Evolutionary conservation across 2,888 invertebrate genomes (phyloP).

Genomic region (Elgonia sp.): DNA sequence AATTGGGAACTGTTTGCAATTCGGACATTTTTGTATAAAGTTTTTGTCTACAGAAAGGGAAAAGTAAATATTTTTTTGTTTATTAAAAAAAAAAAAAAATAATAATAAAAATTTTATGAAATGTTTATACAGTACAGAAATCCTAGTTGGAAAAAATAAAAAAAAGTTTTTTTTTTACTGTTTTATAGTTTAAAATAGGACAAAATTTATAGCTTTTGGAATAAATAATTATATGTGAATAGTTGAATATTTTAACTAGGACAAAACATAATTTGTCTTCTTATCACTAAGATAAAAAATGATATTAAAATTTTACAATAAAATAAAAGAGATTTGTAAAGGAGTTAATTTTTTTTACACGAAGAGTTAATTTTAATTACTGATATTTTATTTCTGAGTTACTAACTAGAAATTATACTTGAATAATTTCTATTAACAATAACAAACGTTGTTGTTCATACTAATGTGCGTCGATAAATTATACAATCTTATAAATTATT

Average conservation of each 20-base stretch:
- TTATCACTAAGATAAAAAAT: neutral
- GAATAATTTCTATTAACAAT: neutral
- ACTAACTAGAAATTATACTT: neutral
- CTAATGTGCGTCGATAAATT: constrained; percentile 18
- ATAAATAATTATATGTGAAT: neutral
- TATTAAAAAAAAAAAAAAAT: neutral
- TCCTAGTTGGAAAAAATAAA: no score
- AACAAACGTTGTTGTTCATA: neutral
- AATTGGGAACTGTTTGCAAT: no score
- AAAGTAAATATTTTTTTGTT: no score
- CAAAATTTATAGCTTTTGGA: no score
- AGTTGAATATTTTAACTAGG: neutral
- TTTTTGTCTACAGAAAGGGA: no score
- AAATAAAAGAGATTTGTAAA: neutral
- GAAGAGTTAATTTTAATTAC: neutral
- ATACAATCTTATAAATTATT: constrained; percentile 19
- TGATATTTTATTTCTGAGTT: no score
- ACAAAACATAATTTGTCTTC: neutral
- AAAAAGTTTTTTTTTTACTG: no score
- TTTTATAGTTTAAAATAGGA: no score
- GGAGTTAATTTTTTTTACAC: neutral
- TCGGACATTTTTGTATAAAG: no score
- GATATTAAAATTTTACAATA: neutral
- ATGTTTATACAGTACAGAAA: no score
- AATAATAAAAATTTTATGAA: neutral